Base-by-base conservation (phyloP, 2,888 invertebrate genomes). In the Graphium colonna region DNA sequence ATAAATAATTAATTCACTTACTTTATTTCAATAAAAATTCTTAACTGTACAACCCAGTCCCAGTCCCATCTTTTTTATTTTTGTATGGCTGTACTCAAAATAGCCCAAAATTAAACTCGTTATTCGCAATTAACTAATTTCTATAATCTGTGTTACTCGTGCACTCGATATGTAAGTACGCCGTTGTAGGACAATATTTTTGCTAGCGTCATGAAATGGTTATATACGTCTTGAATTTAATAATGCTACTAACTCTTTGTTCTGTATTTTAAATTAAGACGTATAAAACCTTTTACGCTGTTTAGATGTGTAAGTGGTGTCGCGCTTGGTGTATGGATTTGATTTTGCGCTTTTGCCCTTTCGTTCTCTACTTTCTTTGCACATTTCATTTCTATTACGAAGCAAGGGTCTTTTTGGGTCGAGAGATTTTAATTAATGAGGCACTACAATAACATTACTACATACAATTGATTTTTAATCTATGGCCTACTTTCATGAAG, bases 251-350 rank as follows among this genome's bases (percentile, higher is more conserved):
- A 38, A n/a, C 13, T 13, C 12, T 13, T 40, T 28, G 28, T 13
- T 28, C 16, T 10, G 15, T 12, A 15, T 28, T 13, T 40, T 2
- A 10, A 15, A 38, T 43, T 1, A 16, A 28, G 13, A 10, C 43
- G 43, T 48, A 44, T 43, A 39, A 41, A 39, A 28, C 21, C 10
- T 48, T 53, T 53, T 39, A 53, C 41, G 18, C 38, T 12, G 28
- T 48, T 48, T 48, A 12, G 21, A 26, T 36, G 10, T 52, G 15
- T 41, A n/a, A 26, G 1, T 48, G 43, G 31, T 41, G 45, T 43
- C 44, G 41, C 45, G 53, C 49, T 40, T 53, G 49, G 53, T 49
- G 36, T 21, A 38, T 52, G 47, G 36, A 42, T 49, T 49, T 49
- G 44, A 49, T 1, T 48, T 39, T 49, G 31, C 21, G 53, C 53